phyloP scores from a whole-genome alignment of 2,888 invertebrate species.

The Galerucella calmariensis region DNA sequence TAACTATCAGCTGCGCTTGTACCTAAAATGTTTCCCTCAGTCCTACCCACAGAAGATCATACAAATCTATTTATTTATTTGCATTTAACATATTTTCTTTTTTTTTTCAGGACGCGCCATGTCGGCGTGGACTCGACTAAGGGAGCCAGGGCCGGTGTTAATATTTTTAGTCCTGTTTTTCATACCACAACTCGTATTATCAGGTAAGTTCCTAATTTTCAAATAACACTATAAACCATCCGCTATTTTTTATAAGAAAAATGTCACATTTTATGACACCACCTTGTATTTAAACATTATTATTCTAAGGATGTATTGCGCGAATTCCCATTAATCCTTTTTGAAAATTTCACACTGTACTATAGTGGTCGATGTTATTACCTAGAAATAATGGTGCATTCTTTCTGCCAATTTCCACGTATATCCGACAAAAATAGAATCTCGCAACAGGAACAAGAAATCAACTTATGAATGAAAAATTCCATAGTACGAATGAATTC shows the following conservation, averaged over 20 bases:
- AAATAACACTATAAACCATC: too few relatives aligned
- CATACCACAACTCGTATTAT: conserved; percentile 51
- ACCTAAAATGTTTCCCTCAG: too few relatives aligned
- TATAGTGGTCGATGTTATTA: background rate
- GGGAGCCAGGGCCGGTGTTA: conserved; percentile 63
- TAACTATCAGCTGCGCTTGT: too few relatives aligned
- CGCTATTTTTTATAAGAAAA: background rate
- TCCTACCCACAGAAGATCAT: too few relatives aligned
- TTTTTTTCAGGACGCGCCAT: conserved; percentile 67
- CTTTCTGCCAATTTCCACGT: conserved; percentile 20
- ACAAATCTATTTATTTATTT: background rate
- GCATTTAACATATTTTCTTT: conserved; percentile 36
- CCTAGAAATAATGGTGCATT: conserved; percentile 19
- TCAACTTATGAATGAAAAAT: conserved; percentile 44
- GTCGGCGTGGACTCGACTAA: conserved; percentile 69
- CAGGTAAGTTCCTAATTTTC: conserved; percentile 58
- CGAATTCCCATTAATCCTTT: background rate
- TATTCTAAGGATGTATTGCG: background rate
- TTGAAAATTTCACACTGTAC: conserved; percentile 4
- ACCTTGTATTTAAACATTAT: background rate
- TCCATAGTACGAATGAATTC: conserved; percentile 46
- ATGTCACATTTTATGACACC: background rate
- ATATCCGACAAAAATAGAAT: conserved; percentile 32
- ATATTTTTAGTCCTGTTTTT: conserved; percentile 53
- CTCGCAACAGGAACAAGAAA: conserved; percentile 35